Evolutionary conservation across 2,797 vertebrate species (phyloP).

Genomic region (Anolis apletophallus): DNA sequence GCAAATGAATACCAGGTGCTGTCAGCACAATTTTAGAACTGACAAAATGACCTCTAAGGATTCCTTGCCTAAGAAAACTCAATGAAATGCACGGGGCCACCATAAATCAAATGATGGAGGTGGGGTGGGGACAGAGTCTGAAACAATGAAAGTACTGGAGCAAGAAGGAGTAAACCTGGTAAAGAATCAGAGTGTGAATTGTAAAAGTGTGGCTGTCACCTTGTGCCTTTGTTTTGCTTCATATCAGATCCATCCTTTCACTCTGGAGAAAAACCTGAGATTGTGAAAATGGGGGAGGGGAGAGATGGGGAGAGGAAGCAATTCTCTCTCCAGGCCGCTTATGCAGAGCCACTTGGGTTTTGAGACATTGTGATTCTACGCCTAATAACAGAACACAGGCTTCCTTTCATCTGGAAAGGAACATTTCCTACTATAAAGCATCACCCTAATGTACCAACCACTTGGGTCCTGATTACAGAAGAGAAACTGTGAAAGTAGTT

Average conservation of each 20-base stretch:
- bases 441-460: constrained; percentile 33
- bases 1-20: too few species aligned
- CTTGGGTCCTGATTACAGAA: constrained; percentile 41
- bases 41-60: too few species aligned
- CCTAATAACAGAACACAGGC: neutral
- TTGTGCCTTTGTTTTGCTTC: constrained; percentile 2
- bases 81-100: too few species aligned
- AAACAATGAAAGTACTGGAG: neutral
- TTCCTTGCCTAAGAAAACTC: too few species aligned
- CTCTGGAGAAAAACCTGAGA: constrained; percentile 22
- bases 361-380: constrained; percentile 21
- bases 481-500: constrained; percentile 43
- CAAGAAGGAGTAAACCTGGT: neutral
- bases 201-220: neutral
- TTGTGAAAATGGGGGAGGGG: neutral
- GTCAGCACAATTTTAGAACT: too few species aligned
- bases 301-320: constrained; percentile 5
- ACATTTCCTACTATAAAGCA: constrained; percentile 50
- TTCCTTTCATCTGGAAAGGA: constrained; percentile 39
- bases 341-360: constrained; percentile 20
- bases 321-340: neutral
- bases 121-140: neutral
- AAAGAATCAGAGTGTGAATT: neutral
- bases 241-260: constrained; percentile 26
- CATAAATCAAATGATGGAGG: too few species aligned